Evolutionary conservation across 2,113 vertebrate genomes (phyloP).

Genomic region (Semnornis frantzii): DNA sequence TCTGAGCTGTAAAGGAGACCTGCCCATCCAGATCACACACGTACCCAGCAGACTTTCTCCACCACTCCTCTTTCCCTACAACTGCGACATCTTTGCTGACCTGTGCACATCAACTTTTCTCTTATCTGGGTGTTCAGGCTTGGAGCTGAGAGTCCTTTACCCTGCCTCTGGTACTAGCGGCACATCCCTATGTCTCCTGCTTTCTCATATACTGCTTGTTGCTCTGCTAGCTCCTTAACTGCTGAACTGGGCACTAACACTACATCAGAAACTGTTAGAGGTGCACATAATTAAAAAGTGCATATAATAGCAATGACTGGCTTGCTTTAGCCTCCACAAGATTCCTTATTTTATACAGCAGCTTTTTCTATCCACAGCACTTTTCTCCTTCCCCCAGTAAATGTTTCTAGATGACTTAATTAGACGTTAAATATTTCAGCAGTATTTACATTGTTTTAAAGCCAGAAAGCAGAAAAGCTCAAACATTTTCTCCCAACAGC

Average conservation of each 20-base stretch:
- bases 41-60: neutral
- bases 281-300: neutral
- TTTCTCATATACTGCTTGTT: neutral
- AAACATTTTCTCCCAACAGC: neutral
- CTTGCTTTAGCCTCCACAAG: neutral
- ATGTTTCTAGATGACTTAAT: neutral
- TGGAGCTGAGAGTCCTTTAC: neutral
- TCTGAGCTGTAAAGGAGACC: neutral
- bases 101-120: neutral
- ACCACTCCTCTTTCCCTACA: neutral
- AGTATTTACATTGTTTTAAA: neutral
- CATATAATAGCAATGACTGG: neutral
- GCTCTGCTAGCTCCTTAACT: neutral
- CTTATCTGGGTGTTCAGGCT: neutral
- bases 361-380: neutral
- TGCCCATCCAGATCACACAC: neutral
- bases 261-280: neutral
- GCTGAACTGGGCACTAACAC: neutral
- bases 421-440: neutral
- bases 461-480: neutral
- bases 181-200: neutral
- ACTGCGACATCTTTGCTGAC: neutral
- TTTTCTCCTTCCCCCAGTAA: neutral
- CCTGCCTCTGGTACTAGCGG: neutral
- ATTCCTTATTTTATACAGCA: neutral